Evolutionary conservation across 2,888 invertebrate species (phyloP).

Genomic region (Drosophila paranaensis): DNA sequence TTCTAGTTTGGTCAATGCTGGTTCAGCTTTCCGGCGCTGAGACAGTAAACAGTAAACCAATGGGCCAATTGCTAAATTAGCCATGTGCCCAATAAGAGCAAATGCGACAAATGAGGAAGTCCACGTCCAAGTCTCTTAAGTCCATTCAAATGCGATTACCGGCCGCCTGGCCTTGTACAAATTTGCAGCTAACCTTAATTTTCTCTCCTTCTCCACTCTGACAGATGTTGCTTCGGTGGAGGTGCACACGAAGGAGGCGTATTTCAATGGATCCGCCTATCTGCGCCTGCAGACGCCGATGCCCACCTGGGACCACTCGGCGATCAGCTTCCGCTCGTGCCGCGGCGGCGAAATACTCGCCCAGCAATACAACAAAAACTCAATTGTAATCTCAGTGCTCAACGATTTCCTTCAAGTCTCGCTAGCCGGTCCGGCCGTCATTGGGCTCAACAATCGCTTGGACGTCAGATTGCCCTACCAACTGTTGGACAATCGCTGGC

Average conservation of each 20-base stretch:
- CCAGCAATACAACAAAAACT: slow-evolving; percentile 88
- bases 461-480: slow-evolving; percentile 89
- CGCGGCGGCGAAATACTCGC: slow-evolving; percentile 90
- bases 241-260: slow-evolving; percentile 89
- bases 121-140: slow-evolving; percentile 36
- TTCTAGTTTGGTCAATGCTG: slow-evolving; percentile 72
- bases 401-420: slow-evolving; percentile 87
- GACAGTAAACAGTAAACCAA: slow-evolving; percentile 33
- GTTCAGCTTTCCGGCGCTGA: slow-evolving; percentile 55
- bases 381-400: slow-evolving; percentile 87
- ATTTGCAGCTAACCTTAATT: slow-evolving; percentile 32
- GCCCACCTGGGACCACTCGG: slow-evolving; percentile 92
- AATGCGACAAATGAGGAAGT: slow-evolving; percentile 58
- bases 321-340: slow-evolving; percentile 93
- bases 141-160: slow-evolving; percentile 70
- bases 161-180: slow-evolving; percentile 52
- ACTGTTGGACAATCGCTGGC: slow-evolving; percentile 93
- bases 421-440: slow-evolving; percentile 84
- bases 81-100: slow-evolving; percentile 35
- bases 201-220: slow-evolving; percentile 48
- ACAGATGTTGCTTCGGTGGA: slow-evolving; percentile 78
- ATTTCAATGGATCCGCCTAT: slow-evolving; percentile 93
- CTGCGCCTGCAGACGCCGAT: slow-evolving; percentile 90
- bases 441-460: slow-evolving; percentile 86
- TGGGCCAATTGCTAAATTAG: slow-evolving; percentile 36